These are phyloP conservation scores for Pelagia noctiluca DNA, from an alignment of 30 jellyfish, hydroid and myxozoan species.

Conservation along the genomic window DNA sequence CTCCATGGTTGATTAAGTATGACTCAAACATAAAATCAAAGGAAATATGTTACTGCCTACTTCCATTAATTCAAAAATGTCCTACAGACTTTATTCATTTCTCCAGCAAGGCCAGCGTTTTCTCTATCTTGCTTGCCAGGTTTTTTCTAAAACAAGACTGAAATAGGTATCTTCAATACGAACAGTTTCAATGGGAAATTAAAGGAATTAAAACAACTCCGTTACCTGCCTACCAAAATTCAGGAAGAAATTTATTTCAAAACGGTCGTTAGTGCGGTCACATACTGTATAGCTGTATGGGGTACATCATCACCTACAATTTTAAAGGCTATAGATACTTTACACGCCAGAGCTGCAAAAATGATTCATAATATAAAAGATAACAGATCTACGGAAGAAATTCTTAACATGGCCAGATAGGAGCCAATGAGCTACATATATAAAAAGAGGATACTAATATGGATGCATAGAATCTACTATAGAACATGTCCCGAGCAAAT, in stretches of 20 bases:
- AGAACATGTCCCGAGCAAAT: constrained; percentile 42
- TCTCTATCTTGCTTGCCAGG: no score
- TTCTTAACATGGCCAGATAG: constrained; percentile 48
- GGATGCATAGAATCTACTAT: constrained; percentile 54
- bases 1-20: no score
- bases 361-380: constrained; percentile 29
- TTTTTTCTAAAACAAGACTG: no score
- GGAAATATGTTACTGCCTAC: no score
- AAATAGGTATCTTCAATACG: no score
- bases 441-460: constrained; percentile 34
- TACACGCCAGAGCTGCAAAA: constrained; percentile 29
- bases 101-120: no score
- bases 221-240: constrained; percentile 44
- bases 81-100: no score
- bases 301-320: constrained; percentile 47
- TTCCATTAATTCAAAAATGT: no score
- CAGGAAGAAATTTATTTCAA: constrained; percentile 52
- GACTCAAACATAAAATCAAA: no score
- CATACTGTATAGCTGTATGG: constrained; percentile 51
- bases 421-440: constrained; percentile 46
- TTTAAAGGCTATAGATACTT: constrained; percentile 20
- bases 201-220: constrained; percentile 37
- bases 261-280: constrained; percentile 39
- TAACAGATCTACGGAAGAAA: constrained; percentile 27
- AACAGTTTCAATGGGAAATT: constrained; percentile 46